A percentile compares a stretch with the other conserved stretches of the same genome.
These are phyloP conservation scores for Drosophila serrata DNA, from an alignment of 1,140 invertebrate genomes.

Conservation along the genomic window DNA sequence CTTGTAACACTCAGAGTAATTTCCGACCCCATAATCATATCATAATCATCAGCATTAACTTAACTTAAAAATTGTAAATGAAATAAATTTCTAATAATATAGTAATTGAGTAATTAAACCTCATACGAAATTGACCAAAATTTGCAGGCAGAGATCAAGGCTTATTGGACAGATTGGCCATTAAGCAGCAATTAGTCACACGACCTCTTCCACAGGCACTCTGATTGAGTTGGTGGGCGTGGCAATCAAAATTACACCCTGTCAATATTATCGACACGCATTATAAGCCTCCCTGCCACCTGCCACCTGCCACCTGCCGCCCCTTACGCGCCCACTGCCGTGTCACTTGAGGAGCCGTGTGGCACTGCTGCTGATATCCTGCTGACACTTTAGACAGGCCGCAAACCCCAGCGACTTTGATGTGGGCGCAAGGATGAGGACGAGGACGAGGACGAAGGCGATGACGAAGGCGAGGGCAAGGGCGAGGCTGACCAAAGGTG, in stretches of 20 bases:
- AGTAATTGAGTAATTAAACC: not conserved
- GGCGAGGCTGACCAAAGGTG: slow-evolving; percentile 36
- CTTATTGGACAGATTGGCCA: slow-evolving; percentile 35
- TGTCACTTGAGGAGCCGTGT: slow-evolving; percentile 25
- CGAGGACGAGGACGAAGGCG: not conserved
- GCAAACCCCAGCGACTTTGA: slow-evolving; percentile 63
- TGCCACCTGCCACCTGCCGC: not conserved
- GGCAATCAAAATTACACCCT: slow-evolving; percentile 75
- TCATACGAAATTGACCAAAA: slow-evolving; percentile 10
- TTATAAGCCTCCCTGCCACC: slow-evolving; percentile 26
- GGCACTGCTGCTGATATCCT: slow-evolving; percentile 54
- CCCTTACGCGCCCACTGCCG: slow-evolving; percentile 10
- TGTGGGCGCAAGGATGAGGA: slow-evolving; percentile 29
- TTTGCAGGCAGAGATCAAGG: slow-evolving; percentile 15
- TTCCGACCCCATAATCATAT: too few relatives aligned
- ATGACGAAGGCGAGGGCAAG: not conserved
- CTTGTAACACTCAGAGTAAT: too few relatives aligned
- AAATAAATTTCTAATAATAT: not conserved
- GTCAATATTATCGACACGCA: slow-evolving; percentile 71
- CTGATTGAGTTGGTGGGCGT: slow-evolving; percentile 29
- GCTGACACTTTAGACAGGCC: slow-evolving; percentile 66
- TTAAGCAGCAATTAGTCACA: slow-evolving; percentile 73
- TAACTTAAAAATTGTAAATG: not conserved
- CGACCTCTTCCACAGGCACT: slow-evolving; percentile 25
- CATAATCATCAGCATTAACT: too few relatives aligned